A percentile compares a stretch with the other conserved stretches of the same genome.
These are phyloP conservation scores for Cotesia glomerata DNA, from an alignment of 1,140 invertebrate species.

Conservation along the genomic window DNA sequence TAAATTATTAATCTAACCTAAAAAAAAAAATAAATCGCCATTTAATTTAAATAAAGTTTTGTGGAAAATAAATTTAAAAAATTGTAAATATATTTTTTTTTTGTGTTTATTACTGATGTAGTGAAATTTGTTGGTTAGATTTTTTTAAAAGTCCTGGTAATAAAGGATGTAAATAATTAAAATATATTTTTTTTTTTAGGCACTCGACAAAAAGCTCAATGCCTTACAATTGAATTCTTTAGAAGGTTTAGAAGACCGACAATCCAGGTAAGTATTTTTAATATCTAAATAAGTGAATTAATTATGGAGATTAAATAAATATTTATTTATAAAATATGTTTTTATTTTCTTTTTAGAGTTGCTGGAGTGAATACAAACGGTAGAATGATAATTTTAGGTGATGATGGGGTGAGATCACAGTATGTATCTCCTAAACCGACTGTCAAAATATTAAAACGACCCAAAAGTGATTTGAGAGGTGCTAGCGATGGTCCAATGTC, in stretches of 20 bases:
- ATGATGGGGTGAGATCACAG: slow-evolving; percentile 60
- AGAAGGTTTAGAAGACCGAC: slow-evolving; percentile 50
- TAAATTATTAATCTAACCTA: too few species aligned
- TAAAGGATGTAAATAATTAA: not conserved
- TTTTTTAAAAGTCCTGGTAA: slow-evolving; percentile 1
- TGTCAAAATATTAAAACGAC: slow-evolving; percentile 83
- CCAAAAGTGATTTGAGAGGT: slow-evolving; percentile 62
- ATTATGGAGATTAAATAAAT: not conserved
- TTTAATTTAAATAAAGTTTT: too few species aligned
- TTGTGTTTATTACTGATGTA: not conserved
- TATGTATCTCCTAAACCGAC: slow-evolving; percentile 75
- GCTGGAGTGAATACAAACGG: slow-evolving; percentile 45
- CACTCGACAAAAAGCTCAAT: slow-evolving; percentile 56
- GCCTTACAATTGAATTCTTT: slow-evolving; percentile 49
- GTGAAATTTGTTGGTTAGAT: slow-evolving; percentile 1
- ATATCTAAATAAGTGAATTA: not conserved
- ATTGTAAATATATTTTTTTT: not conserved
- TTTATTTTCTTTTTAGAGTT: slow-evolving; percentile 36
- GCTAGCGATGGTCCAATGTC: slow-evolving; percentile 55
- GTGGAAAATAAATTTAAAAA: too few species aligned
- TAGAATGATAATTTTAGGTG: slow-evolving; percentile 59
- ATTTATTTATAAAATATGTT: slow-evolving; percentile 12
- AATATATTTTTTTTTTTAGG: slow-evolving; percentile 44
- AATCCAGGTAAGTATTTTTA: slow-evolving; percentile 46
- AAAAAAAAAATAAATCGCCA: too few species aligned